A percentile compares a stretch with the other conserved stretches of the same genome.
Evolutionary conservation across 2,797 vertebrate species (phyloP).

Genomic region (Cygnus olor): DNA sequence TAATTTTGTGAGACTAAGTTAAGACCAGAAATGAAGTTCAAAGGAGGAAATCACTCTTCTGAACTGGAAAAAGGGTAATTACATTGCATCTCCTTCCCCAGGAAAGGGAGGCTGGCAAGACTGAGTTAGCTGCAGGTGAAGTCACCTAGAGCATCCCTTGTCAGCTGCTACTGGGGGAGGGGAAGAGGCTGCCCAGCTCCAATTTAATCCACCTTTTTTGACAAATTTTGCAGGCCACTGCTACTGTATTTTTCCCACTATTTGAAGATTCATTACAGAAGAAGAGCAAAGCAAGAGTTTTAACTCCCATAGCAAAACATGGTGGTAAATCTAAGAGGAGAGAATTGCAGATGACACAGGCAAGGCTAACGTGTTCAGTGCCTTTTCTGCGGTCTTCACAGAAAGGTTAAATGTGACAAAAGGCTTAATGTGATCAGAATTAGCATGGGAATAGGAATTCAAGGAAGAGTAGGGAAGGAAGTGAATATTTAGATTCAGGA

Average conservation of each 20-base stretch:
- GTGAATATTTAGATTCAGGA: background rate
- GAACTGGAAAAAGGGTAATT: background rate
- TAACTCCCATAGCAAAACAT: background rate
- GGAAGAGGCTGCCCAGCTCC: background rate
- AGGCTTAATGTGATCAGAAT: background rate
- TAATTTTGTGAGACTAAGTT: conserved; percentile 11
- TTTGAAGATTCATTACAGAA: background rate
- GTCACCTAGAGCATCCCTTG: background rate
- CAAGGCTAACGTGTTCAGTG: background rate
- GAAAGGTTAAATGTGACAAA: background rate
- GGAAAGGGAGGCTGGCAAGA: background rate
- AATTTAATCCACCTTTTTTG: background rate
- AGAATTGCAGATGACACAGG: background rate
- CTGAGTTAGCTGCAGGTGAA: background rate
- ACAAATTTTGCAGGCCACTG: background rate
- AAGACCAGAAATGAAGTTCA: conserved; percentile 16
- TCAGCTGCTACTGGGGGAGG: background rate
- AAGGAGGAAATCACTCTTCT: conserved; percentile 8
- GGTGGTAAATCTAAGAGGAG: background rate
- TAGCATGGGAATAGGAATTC: background rate
- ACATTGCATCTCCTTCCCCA: background rate
- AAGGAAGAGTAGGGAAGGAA: background rate
- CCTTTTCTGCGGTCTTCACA: background rate
- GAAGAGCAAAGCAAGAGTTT: background rate
- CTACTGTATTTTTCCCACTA: background rate